Evolutionary conservation across 2,888 invertebrate species (phyloP), one percentile per base, ranked within the genome.

Genomic region (Chymomyza amoena): DNA sequence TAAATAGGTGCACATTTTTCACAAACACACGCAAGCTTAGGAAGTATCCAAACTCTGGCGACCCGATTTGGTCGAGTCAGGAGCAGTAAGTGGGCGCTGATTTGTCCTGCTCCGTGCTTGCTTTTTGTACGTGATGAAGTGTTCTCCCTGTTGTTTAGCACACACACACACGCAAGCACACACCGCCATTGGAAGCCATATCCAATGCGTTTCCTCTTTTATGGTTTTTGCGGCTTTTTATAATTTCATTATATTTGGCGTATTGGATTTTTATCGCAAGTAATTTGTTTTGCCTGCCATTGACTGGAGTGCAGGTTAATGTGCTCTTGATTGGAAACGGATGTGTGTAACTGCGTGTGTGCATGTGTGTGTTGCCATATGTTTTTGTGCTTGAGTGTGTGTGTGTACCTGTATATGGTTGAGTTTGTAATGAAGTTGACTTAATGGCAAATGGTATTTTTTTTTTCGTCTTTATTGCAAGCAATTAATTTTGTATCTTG

Each of bases 301-400:
- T 15, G 20, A 45, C 61, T 25, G n/a, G 9, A 6, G 10, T 39
- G 16, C 45, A 64, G 64, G 64, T 64, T 64, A 64, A 64, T 57
- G 64, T 64, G 32, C 57, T 25, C 18, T 56, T 64, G 64, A 64
- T 64, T 64, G 64, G 64, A 57, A 64, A 64, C 51, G 39, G 25
- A 16, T 62, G 20, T 62, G 20, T 13, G 6, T 45, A 13, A 45
- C 10, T 45, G 39, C 51, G 20, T 62, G 20, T 13, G 6, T 45
- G 4, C 13, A 2, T 45, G 39, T 45, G 39, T 45, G 39, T 45
- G 39, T 45, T 45, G 7, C 6, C 7, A 54, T n/a, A 18, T 20
- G 20, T 20, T 1, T 20, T 20, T 20, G 36, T 36, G 36, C 9
- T 2, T 36, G 36, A 9, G 36, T 36, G 36, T 36, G 13, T 45